These are phyloP conservation scores for Lagria hirta DNA, from an alignment of 2,888 invertebrate genomes.

Conservation along the genomic window DNA sequence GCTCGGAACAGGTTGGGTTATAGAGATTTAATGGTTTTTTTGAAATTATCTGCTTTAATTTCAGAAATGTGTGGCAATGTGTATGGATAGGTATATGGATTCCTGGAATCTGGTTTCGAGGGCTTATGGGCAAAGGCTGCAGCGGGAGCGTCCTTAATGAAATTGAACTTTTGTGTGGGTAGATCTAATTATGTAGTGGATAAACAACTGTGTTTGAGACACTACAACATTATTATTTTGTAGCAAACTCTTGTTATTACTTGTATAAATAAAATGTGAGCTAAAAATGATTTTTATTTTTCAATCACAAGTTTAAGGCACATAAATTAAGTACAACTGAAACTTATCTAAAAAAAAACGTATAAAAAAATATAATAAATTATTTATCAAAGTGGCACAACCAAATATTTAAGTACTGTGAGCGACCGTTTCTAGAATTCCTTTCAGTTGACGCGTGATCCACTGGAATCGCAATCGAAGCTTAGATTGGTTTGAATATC, in stretches of 20 bases:
- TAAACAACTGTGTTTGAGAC: slow-evolving; percentile 4
- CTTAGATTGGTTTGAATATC: no score
- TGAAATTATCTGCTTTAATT: slow-evolving; percentile 39
- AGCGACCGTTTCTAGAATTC: no score
- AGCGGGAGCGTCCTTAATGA: slow-evolving; percentile 80
- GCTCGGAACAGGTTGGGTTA: slow-evolving; percentile 70
- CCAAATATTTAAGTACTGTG: no score
- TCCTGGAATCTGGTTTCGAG: slow-evolving; percentile 91
- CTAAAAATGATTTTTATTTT: slow-evolving; percentile 2
- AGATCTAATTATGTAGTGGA: slow-evolving; percentile 3
- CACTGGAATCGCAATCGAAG: no score
- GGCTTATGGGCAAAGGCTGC: slow-evolving; percentile 82
- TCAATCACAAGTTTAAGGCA: slow-evolving; percentile 40
- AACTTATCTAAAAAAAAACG: neutral
- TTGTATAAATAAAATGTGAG: neutral
- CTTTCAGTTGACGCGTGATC: no score
- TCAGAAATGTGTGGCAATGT: slow-evolving; percentile 96
- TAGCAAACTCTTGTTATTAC: slow-evolving; percentile 4
- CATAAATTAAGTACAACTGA: slow-evolving; percentile 34
- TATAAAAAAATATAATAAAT: neutral
- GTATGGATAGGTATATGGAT: slow-evolving; percentile 98
- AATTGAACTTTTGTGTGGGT: no score
- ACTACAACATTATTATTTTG: slow-evolving; percentile 11
- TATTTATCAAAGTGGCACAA: no score
- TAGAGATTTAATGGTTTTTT: slow-evolving; percentile 3